A percentile compares a stretch with the other conserved stretches of the same genome.
Conservation (phyloP, 2,797 vertebrate species). For the Onychomys arenicola region DNA sequence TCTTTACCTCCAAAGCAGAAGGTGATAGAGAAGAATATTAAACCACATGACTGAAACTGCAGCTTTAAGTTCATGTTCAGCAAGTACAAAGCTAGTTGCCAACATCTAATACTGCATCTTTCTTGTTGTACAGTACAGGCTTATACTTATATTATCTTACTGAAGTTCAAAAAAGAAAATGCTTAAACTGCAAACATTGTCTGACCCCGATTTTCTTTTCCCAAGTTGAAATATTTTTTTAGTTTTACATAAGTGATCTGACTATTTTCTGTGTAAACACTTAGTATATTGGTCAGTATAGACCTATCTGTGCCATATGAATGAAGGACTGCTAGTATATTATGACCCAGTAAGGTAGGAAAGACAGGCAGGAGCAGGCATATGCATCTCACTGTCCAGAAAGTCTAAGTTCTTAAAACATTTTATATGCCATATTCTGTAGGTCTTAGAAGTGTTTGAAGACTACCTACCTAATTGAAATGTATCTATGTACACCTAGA, state of each 20-base stretch:
- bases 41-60: constrained; percentile 67
- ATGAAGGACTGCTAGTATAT: not conserved
- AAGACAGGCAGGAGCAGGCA: not conserved
- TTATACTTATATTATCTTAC: not conserved
- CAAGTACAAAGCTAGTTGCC: constrained; percentile 39
- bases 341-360: not conserved
- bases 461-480: too few species aligned
- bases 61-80: constrained; percentile 44
- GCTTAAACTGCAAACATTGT: not conserved
- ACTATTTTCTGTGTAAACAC: constrained; percentile 1
- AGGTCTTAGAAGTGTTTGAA: too few species aligned
- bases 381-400: too few species aligned
- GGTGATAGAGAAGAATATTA: constrained; percentile 66
- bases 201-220: not conserved
- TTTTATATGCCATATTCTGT: too few species aligned
- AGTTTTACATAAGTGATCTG: not conserved
- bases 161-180: constrained; percentile 2
- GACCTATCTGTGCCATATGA: not conserved
- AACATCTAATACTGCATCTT: not conserved
- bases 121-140: not conserved
- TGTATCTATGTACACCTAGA: too few species aligned
- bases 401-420: too few species aligned
- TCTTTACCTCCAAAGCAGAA: constrained; percentile 76
- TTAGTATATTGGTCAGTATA: not conserved
- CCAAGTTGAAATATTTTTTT: not conserved